Conservation (phyloP, 2,113 vertebrate genomes). For the Ictalurus punctatus region DNA sequence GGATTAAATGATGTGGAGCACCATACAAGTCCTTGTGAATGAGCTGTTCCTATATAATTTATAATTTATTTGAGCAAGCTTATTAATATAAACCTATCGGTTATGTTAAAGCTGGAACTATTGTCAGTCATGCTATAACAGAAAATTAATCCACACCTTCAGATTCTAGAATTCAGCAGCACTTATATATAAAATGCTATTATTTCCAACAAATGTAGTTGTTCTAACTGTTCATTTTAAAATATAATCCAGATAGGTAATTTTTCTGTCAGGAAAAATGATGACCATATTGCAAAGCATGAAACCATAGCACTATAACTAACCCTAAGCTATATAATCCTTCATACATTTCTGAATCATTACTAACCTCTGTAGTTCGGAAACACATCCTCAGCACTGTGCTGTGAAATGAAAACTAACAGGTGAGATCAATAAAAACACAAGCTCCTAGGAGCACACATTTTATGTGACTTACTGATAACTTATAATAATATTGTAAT, state of each 20-base stretch:
- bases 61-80: too few species aligned
- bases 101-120: background rate
- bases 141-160: background rate
- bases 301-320: background rate
- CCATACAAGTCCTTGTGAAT: too few species aligned
- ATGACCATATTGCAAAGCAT: background rate
- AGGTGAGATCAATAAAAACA: background rate
- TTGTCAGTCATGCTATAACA: background rate
- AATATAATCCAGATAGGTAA: background rate
- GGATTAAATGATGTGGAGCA: too few species aligned
- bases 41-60: too few species aligned
- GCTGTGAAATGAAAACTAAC: background rate
- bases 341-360: slow-evolving; percentile 1
- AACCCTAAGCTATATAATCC: background rate
- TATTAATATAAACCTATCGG: background rate
- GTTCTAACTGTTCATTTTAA: background rate
- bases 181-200: background rate
- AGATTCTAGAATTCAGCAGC: background rate
- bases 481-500: background rate
- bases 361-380: slow-evolving; percentile 17
- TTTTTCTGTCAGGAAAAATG: background rate
- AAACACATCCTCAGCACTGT: slow-evolving; percentile 26
- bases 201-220: background rate
- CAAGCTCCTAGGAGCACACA: background rate
- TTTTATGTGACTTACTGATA: background rate